Base-by-base conservation (phyloP, 2,797 vertebrate genomes). In the Lepilemur septentrionalis region DNA sequence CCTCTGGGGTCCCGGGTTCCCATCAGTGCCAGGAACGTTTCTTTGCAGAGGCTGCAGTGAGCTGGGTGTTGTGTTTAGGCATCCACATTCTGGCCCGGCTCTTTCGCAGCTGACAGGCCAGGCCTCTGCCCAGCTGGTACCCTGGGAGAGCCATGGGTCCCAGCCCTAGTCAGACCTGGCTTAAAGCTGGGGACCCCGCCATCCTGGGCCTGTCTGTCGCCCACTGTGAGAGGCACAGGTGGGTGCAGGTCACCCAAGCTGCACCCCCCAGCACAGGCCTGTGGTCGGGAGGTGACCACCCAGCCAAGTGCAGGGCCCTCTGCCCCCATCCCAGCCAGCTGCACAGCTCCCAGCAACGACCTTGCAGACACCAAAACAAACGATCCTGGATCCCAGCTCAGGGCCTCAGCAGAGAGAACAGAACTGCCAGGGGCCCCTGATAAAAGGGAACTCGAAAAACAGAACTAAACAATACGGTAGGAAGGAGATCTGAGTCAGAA, bases 11-110 rank as follows among this genome's bases (percentile, higher is more conserved):
- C 38, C 32, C 9, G 35, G 11, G n/a, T 28, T 20, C 12, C 12
- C 20, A 7, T 73, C 43, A 18, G 28, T 23, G 18, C 80, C 15
- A 18, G 30, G 46, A 43, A 23, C 17, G 0, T 7, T 59, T 43
- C 46, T 38, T 18, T 23, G 18, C 35, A 15, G 59, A 38, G 70
- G 41, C 48, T 38, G 10, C 23, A 0, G 1, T 2, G 15, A 17
- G 67, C 75, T 17, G 12, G 8, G 32, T 17, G 0, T 83, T 5
- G 4, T 9, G 20, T 11, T 8, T 4, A 12, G 11, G 2, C 3
- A 4, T 4, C 23, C 32, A 43, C 55, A 25, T 25, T 50, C n/a
- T 10, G 1, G 3, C 32, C 70, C 30, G 13, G 23, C 55, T 17
- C 28, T 65, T 63, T 20, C 5, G 2, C 72, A 46, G 43, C 14